phyloP scores from a whole-genome alignment of 2,797 vertebrate genomes.

The Mallotus villosus region DNA sequence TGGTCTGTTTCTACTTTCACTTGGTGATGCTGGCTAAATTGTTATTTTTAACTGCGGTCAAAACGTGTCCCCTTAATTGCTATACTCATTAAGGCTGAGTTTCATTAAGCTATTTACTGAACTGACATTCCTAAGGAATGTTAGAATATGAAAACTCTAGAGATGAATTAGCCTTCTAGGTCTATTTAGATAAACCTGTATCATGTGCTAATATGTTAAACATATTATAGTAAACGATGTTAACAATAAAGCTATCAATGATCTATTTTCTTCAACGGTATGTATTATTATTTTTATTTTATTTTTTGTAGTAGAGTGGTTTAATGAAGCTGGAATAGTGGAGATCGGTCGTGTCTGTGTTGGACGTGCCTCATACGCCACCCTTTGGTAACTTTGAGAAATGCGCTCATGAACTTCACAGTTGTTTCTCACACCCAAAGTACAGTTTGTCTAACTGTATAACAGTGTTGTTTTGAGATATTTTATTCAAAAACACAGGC shows the following conservation, averaged over 20 bases:
- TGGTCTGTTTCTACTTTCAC: neutral
- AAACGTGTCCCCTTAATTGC: neutral
- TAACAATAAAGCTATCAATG: too few relatives aligned
- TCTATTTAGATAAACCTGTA: neutral
- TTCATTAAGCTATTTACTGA: neutral
- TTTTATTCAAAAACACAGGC: too few relatives aligned
- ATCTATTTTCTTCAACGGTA: too few relatives aligned
- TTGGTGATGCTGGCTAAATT: neutral
- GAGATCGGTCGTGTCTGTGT: constrained; percentile 25
- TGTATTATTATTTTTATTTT: neutral
- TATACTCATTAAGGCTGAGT: neutral
- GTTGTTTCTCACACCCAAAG: neutral
- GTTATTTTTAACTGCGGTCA: neutral
- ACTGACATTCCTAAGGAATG: too few relatives aligned
- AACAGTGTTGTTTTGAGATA: too few relatives aligned
- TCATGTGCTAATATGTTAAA: neutral
- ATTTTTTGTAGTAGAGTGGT: neutral
- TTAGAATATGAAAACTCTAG: too few relatives aligned
- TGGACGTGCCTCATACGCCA: constrained; percentile 76
- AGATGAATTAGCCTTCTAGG: neutral
- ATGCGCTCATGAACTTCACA: neutral
- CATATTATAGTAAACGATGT: neutral
- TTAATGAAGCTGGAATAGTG: neutral
- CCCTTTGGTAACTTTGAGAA: constrained; percentile 66
- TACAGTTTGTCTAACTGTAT: neutral